Conservation (phyloP, 2,797 vertebrate species). For the Muscicapa comitata region DNA sequence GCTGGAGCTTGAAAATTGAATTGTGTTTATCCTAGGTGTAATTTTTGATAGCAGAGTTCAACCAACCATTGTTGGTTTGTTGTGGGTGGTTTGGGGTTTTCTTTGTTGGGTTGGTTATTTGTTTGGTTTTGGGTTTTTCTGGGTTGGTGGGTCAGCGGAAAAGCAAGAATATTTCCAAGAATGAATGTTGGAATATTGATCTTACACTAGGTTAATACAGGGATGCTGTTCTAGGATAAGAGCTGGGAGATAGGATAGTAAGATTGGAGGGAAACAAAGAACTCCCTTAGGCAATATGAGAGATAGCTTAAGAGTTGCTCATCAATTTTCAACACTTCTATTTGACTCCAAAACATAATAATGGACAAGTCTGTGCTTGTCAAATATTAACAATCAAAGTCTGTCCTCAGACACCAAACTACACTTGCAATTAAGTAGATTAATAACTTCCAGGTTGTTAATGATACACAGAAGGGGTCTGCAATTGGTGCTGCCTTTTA, state of each 20-base stretch:
- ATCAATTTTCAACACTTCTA: not conserved
- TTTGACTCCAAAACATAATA: conserved; percentile 8
- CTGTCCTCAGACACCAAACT: not conserved
- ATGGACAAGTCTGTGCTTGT: not conserved
- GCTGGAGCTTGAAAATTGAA: not conserved
- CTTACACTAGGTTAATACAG: not conserved
- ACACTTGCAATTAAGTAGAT: not conserved
- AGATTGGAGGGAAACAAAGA: not conserved
- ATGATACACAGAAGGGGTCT: not conserved
- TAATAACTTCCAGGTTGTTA: not conserved
- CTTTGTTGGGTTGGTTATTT: not conserved
- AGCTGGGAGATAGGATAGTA: not conserved
- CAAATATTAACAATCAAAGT: not conserved
- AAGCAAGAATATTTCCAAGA: not conserved
- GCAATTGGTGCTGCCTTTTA: not conserved
- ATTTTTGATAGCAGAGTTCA: not conserved
- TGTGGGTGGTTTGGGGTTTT: not conserved
- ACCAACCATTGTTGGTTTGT: not conserved
- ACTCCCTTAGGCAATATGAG: not conserved
- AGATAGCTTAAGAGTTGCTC: not conserved
- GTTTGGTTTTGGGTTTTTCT: not conserved
- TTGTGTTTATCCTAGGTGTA: not conserved
- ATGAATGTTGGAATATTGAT: not conserved
- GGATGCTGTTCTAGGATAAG: not conserved
- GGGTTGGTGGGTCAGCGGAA: accelerated